phyloP scores from a whole-genome alignment of 2,113 vertebrate genomes.

The Alethe castanea region DNA sequence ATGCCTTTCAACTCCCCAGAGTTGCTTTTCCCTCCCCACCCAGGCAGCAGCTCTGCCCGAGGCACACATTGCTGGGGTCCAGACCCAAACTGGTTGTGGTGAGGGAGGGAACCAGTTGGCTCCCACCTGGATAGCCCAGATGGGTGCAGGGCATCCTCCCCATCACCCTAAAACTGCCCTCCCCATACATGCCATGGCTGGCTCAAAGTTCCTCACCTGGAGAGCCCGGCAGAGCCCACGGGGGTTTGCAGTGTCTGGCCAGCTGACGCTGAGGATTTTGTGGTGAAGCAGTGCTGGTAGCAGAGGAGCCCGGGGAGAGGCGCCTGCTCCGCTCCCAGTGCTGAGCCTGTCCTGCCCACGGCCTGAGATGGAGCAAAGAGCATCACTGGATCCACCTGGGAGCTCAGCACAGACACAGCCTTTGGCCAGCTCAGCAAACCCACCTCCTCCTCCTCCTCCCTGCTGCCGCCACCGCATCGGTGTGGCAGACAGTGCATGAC shows the following conservation, averaged over 20 bases:
- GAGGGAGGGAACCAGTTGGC: not conserved
- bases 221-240: constrained; percentile 45
- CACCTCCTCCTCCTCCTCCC: not conserved
- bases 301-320: constrained; percentile 63
- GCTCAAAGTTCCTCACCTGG: constrained; percentile 9
- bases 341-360: not conserved
- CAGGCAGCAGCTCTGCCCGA: not conserved
- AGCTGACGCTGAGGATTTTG: constrained; percentile 71
- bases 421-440: not conserved
- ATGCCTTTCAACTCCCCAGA: not conserved
- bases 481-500: not conserved
- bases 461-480: rapidly evolving
- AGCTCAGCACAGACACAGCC: not conserved
- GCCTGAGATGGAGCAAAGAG: constrained; percentile 33
- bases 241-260: constrained; percentile 37
- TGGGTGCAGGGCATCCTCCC: not conserved
- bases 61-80: rapidly evolving
- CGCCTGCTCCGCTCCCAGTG: constrained; percentile 63
- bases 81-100: not conserved
- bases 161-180: not conserved
- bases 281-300: constrained; percentile 68
- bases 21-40: not conserved
- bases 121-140: not conserved
- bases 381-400: not conserved
- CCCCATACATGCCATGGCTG: rapidly evolving